Conservation (phyloP, 1,140 invertebrate species). For the Centruroides vittatus region DNA sequence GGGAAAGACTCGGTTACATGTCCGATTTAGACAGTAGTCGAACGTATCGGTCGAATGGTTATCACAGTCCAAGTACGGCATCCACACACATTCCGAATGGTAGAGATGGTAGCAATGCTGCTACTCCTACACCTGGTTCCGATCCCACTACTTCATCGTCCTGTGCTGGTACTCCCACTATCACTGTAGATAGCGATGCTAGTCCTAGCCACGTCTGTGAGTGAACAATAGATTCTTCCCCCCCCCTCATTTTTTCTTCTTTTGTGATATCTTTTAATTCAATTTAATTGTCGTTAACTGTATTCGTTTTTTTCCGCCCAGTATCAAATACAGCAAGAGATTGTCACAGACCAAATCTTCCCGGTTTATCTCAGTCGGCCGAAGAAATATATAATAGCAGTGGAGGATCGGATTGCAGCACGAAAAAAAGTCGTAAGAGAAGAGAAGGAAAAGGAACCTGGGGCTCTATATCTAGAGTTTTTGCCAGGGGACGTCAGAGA, state of each 20-base stretch:
- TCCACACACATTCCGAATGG: constrained; percentile 9
- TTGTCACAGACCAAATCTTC: not conserved
- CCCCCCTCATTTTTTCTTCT: too few relatives aligned
- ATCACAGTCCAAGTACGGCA: constrained; percentile 5
- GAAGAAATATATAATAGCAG: constrained; percentile 17
- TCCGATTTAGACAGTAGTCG: not conserved
- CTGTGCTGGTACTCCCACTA: constrained; percentile 11
- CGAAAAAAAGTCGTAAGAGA: constrained; percentile 5
- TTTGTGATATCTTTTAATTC: too few relatives aligned
- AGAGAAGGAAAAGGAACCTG: constrained; percentile 36
- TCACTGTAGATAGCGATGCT: not conserved
- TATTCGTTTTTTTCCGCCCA: too few relatives aligned
- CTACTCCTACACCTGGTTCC: constrained; percentile 9
- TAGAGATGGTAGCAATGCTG: constrained; percentile 2
- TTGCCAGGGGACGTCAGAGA: constrained; percentile 59
- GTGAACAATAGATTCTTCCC: too few relatives aligned
- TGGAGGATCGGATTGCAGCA: constrained; percentile 20
- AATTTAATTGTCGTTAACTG: too few relatives aligned
- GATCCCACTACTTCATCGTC: constrained; percentile 9
- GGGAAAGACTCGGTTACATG: not conserved
- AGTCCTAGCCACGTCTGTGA: too few relatives aligned
- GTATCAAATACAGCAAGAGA: too few relatives aligned
- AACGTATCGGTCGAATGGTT: constrained; percentile 5
- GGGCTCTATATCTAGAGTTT: constrained; percentile 70
- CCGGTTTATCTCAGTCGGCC: constrained; percentile 8